phyloP scores from a whole-genome alignment of 37 sponge, comb jelly and placozoan species.

The Geodia barretti region DNA sequence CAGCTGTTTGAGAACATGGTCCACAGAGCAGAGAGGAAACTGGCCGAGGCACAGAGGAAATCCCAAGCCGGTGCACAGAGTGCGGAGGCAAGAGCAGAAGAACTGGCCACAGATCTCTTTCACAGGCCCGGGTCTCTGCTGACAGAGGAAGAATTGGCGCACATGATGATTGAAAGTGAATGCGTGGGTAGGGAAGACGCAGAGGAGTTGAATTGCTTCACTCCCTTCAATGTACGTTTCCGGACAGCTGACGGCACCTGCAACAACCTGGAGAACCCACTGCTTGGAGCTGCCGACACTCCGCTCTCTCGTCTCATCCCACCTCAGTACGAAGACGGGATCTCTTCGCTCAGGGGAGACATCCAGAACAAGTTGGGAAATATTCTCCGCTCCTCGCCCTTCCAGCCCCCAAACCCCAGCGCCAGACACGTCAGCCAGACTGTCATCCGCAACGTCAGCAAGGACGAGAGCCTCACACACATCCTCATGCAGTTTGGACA shows the following conservation, averaged over 20 bases:
- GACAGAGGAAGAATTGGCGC: slow-evolving; percentile 39
- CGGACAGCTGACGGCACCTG: slow-evolving; percentile 83
- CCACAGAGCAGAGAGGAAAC: slow-evolving; percentile 43
- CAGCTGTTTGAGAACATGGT: slow-evolving; percentile 45
- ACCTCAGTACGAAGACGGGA: slow-evolving; percentile 78
- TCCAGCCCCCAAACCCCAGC: slow-evolving; percentile 70
- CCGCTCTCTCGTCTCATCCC: slow-evolving; percentile 59
- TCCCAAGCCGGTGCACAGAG: background rate
- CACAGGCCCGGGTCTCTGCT: slow-evolving; percentile 62
- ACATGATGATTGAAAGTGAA: slow-evolving; percentile 30
- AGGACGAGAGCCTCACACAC: slow-evolving; percentile 66
- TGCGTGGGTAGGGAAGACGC: background rate
- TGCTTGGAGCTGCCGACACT: slow-evolving; percentile 66
- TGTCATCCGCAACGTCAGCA: slow-evolving; percentile 9
- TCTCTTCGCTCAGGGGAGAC: slow-evolving; percentile 29
- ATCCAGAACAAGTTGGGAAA: slow-evolving; percentile 8
- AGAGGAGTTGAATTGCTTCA: background rate
- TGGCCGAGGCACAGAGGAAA: slow-evolving; percentile 7
- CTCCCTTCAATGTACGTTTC: slow-evolving; percentile 6
- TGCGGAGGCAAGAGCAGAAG: slow-evolving; percentile 41
- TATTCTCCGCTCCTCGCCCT: slow-evolving; percentile 9
- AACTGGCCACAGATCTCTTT: slow-evolving; percentile 43
- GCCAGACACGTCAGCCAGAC: slow-evolving; percentile 43
- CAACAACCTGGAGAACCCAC: slow-evolving; percentile 77
- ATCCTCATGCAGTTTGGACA: slow-evolving; percentile 96